Evolutionary conservation across 2,888 invertebrate species (phyloP), one percentile per base, ranked within the genome.

Genomic region (Aporophyla nigra): DNA sequence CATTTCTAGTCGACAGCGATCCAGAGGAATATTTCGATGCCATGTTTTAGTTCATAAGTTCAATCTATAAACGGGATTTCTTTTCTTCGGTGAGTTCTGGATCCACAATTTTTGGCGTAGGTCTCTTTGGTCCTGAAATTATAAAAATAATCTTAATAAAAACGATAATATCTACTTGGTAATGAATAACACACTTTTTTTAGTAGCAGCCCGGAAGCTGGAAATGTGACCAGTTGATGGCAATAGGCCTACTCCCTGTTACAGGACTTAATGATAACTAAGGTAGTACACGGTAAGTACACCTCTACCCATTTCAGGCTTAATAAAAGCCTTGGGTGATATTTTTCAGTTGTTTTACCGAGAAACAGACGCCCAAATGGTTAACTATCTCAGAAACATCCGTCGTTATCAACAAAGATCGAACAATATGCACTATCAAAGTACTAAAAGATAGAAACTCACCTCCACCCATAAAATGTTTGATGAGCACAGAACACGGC

Each of bases 401-500:
- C n/a, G 19, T 46, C 24, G 9, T 24, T 46, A 19, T 4, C 24
- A 49, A 49, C 4, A 49, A 65, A 65, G 12, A 65, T 21, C 6
- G 19, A 6, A 12, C 6, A 24, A 46, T 12, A 19, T 16, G 6
- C 12, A 46, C 0, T 21, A 51, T 19, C 5, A 5, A 51, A 27
- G 5, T 33, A 33, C 5, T 16, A 33, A 14, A 16, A 33, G 21
- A 6, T 19, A 4, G 10, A 53, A 51, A 81, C 92, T 90, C 85
- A 92, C 93, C 92, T 69, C 90, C 90, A 16, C 91, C 91, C 86
- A 95, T 88, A 14, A 92, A 81, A 49, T 91, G 86, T 85, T 95
- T 95, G 67, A 93, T 90, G 0, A 95, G 78, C 0, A 89, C 90
- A 5, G 94, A 90, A 80, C 91, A 94, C 1, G 95, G 95, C 0